Base-by-base conservation (phyloP, 2,113 vertebrate genomes). In the Psilopogon haemacephalus region DNA sequence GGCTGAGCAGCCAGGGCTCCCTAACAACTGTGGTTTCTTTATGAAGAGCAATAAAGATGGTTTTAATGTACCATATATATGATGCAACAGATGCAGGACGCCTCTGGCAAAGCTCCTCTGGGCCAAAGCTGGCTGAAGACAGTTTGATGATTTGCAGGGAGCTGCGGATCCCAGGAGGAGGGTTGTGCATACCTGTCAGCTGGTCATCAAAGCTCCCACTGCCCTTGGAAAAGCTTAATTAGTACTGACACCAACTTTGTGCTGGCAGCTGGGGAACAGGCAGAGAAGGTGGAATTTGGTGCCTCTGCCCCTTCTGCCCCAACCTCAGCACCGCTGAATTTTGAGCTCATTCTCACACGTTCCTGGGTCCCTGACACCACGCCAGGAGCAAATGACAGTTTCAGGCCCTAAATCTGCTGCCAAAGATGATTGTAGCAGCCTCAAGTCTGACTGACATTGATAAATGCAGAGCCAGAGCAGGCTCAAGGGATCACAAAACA, bases 71-170 rank as follows among this genome's bases (percentile, higher is more conserved):
- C 78, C 76, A 86, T 95, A 69, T 76, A 86, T 95, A 69, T 92
- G 92, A 94, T 88, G 95, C 93, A 95, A 95, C 93, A 95, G 90
- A 96, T 93, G 92, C 97, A 92, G 86, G 96, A 96, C 91, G 95
- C 97, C 95, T 96, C 97, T 96, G 97, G 95, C 96, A 86, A 56
- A 96, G 87, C 95, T 96, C 86, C 90, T 91, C 95, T 86, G 32
- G 95, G 95, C 65, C 72, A 86, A 91, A 96, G 91, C 93, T 76
- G 92, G 82, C 95, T 95, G 94, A 96, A 97, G 97, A 97, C 97
- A 97, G 96, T 96, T 96, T 97, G 97, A 98, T 97, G 97, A 96
- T 93, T 96, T 95, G 96, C 95, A 97, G 96, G 95, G 95, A 97
- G 89, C 89, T 72, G 56, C 28, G 72, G 82, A 89, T 80, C 88